Evolutionary conservation across 2,797 vertebrate species (phyloP), one percentile per base, ranked within the genome.

Genomic region (Tragopan temminckii): DNA sequence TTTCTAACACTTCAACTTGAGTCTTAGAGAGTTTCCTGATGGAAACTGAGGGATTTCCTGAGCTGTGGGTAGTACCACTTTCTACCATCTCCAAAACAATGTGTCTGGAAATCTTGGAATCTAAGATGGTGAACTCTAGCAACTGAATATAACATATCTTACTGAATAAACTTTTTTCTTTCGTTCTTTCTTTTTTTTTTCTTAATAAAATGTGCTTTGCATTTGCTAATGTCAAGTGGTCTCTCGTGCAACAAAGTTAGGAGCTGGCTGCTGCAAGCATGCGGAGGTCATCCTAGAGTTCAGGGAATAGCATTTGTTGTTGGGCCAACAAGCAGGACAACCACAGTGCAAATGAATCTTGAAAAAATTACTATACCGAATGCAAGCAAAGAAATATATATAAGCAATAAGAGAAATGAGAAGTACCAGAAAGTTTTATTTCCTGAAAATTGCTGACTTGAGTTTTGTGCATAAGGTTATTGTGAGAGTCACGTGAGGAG

Each of bases 341-440:
- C 11, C 13, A 29, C 13, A 31, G 7, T 38, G 59, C n/a, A 79
- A 79, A 55, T 0, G 0, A 50, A 27, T 38, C 29, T 35, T 69
- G 29, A 31, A 38, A 77, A 89, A 72, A 50, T 8, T 31, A 42
- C 31, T 50, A 19, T 0, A 0, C 24, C 0, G 1, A 68, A 35
- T 31, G 16, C 33, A 62, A 20, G 27, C 53, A 53, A 36, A 69
- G 12, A 5, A 11, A 35, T 40, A 35, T 0, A 1, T 12, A 57
- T 13, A 43, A 89, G 52, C 1, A 12, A 38, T 12, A 27, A 66
- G 16, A 90, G 33, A 64, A 75, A 23, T 45, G 45, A 67, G 70
- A 88, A 69, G 36, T 11, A 43, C 1, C 42, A 27, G 50, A 4
- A 91, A 23, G 33, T 40, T 76, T 66, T 66, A 58, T 46, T 66